A percentile compares a stretch with the other conserved stretches of the same genome.
These are phyloP conservation scores for Morphnarchus princeps DNA, from an alignment of 2,113 vertebrate genomes.

Conservation along the genomic window DNA sequence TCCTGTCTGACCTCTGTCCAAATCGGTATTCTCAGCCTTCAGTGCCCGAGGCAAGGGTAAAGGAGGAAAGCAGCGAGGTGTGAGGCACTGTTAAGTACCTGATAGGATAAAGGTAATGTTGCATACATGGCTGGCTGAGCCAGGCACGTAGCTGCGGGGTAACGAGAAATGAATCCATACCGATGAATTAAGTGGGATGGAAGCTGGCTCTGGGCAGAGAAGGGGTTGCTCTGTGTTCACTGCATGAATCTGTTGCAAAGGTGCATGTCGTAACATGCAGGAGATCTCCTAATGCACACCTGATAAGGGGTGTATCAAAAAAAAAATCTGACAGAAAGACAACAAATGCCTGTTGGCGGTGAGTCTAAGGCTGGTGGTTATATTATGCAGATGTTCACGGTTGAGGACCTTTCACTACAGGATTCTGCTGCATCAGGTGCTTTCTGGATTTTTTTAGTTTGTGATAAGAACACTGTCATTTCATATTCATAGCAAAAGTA, in stretches of 20 bases:
- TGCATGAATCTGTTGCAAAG: neutral
- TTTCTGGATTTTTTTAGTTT: neutral
- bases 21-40: neutral
- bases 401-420: neutral
- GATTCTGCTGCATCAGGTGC: neutral
- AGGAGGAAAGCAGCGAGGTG: neutral
- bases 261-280: accelerated
- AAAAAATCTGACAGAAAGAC: neutral
- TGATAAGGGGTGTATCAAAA: neutral
- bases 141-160: accelerated
- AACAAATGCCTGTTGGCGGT: neutral
- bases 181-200: neutral
- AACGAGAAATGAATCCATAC: neutral
- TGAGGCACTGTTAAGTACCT: neutral
- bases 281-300: neutral
- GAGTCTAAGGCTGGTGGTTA: neutral
- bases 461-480: neutral
- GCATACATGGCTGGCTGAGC: neutral
- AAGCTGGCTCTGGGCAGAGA: neutral
- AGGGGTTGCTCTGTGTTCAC: neutral
- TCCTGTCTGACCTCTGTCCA: neutral
- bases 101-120: neutral
- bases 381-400: neutral
- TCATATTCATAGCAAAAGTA: neutral
- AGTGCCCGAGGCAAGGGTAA: neutral